These are phyloP conservation scores for Ataeniobius toweri DNA, from an alignment of 2,797 vertebrate genomes.

Conservation along the genomic window DNA sequence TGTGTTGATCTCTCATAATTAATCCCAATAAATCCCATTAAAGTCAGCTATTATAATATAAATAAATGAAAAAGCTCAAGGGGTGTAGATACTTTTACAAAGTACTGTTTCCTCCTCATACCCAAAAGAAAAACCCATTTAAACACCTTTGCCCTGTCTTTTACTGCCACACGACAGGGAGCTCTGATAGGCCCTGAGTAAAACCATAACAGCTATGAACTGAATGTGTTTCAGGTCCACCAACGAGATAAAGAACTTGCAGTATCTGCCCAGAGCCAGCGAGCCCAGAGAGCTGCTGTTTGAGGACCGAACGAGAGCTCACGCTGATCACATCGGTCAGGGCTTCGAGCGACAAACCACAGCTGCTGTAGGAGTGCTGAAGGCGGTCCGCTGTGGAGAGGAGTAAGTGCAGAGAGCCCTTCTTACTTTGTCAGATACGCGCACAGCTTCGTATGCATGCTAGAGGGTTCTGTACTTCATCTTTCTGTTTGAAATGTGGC, in stretches of 20 bases:
- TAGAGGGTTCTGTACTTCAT: neutral
- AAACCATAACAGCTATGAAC: conserved; percentile 14
- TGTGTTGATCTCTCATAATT: neutral
- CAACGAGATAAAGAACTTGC: conserved; percentile 99
- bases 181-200: neutral
- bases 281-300: conserved; percentile 99
- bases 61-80: neutral
- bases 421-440: neutral
- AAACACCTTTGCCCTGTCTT: conserved; percentile 8
- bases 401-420: conserved; percentile 76
- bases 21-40: neutral
- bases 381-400: conserved; percentile 96
- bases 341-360: conserved; percentile 97
- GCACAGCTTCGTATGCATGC: neutral
- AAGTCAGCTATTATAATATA: neutral
- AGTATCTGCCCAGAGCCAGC: conserved; percentile 97
- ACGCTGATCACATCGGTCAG: conserved; percentile 98
- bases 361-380: conserved; percentile 96
- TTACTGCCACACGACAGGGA: neutral
- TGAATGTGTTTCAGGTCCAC: conserved; percentile 86
- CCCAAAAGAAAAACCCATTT: neutral
- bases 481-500: too few relatives aligned
- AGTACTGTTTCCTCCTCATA: neutral
- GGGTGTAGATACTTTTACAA: neutral
- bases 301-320: conserved; percentile 97